Conservation (phyloP, 2,888 invertebrate species). For the Ophion obscuratus region DNA sequence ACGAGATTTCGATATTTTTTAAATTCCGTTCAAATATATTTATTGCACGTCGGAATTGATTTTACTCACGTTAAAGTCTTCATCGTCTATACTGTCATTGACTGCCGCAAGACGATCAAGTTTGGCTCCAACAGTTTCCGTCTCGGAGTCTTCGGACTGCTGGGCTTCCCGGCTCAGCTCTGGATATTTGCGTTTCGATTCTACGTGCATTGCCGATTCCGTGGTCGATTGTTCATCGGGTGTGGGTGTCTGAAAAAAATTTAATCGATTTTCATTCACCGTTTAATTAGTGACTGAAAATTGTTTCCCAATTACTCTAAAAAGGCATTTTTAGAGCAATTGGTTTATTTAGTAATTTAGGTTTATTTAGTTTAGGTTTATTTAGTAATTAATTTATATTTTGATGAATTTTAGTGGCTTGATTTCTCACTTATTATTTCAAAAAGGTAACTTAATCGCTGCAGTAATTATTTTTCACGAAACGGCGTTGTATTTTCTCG, state of each 20-base stretch:
- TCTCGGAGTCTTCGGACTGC: conserved; percentile 70
- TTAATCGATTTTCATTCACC: background rate
- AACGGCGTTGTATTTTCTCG: too few species aligned
- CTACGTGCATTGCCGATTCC: conserved; percentile 69
- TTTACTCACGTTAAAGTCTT: conserved; percentile 74
- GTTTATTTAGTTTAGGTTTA: too few species aligned
- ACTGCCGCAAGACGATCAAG: conserved; percentile 70
- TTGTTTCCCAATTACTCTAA: too few species aligned
- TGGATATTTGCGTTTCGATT: conserved; percentile 73
- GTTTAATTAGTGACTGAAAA: too few species aligned
- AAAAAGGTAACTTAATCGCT: too few species aligned
- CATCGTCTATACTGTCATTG: conserved; percentile 72
- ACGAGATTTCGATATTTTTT: background rate
- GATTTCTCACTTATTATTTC: too few species aligned
- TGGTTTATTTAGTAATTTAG: too few species aligned
- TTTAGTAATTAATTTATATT: too few species aligned
- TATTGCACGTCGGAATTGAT: background rate
- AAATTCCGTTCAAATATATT: conserved; percentile 26
- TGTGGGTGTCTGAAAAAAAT: conserved; percentile 60
- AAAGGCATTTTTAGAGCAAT: too few species aligned
- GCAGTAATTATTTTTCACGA: too few species aligned
- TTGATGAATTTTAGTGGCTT: too few species aligned
- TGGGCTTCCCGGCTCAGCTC: conserved; percentile 68
- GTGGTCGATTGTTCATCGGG: conserved; percentile 72
- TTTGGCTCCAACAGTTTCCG: conserved; percentile 70